Evolutionary conservation across 2,113 vertebrate genomes (phyloP).

Genomic region (Lophius piscatorius): DNA sequence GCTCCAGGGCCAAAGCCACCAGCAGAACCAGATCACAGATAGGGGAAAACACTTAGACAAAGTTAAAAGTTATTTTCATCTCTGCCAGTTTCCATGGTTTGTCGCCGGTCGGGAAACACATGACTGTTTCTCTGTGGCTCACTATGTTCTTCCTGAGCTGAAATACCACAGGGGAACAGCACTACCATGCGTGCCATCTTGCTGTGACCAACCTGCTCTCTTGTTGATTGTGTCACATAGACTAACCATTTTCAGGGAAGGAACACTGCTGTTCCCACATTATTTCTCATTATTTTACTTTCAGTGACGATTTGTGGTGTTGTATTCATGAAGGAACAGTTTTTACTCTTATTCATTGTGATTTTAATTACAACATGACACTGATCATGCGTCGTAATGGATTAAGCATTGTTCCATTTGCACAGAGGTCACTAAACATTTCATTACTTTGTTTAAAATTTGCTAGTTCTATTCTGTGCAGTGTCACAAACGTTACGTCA

Average conservation of each 20-base stretch:
- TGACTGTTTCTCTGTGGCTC: slow-evolving; percentile 46
- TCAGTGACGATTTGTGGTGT: not conserved
- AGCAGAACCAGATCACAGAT: slow-evolving; percentile 14
- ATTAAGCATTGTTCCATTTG: not conserved
- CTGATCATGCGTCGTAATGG: not conserved
- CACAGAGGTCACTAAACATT: not conserved
- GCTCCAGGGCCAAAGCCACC: not conserved
- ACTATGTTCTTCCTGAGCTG: slow-evolving; percentile 62
- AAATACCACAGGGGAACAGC: slow-evolving; percentile 52
- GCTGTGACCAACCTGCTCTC: slow-evolving; percentile 31
- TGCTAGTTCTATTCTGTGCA: slow-evolving; percentile 23
- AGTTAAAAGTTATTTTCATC: slow-evolving; percentile 44
- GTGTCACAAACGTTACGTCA: slow-evolving; percentile 46
- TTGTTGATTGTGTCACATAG: slow-evolving; percentile 13
- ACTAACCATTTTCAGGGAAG: slow-evolving; percentile 29
- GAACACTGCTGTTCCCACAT: slow-evolving; percentile 27
- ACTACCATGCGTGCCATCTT: slow-evolving; percentile 27
- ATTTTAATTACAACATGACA: not conserved
- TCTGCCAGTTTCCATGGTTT: slow-evolving; percentile 37
- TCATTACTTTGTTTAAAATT: slow-evolving; percentile 9
- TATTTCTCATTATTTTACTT: slow-evolving; percentile 15
- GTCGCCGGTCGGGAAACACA: slow-evolving; percentile 10
- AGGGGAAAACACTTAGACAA: slow-evolving; percentile 19
- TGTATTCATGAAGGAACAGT: slow-evolving; percentile 30
- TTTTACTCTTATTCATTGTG: slow-evolving; percentile 7